A percentile compares a stretch with the other conserved stretches of the same genome.
Conservation (phyloP, 2,888 invertebrate species). For the Platynereis dumerilii region DNA sequence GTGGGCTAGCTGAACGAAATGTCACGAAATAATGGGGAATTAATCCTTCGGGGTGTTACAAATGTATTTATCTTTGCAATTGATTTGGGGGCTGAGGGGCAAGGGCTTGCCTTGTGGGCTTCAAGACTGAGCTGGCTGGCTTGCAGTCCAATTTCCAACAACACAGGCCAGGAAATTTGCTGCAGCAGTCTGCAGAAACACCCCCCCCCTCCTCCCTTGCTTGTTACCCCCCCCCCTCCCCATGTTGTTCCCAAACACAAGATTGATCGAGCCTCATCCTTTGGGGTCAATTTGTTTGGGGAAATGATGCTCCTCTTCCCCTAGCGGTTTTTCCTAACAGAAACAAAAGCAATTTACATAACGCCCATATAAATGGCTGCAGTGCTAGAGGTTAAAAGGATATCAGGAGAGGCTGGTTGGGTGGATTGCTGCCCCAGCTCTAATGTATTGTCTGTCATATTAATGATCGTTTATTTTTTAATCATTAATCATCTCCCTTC, state of each 20-base stretch:
- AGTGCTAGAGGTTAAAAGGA: constrained; percentile 16
- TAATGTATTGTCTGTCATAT: constrained; percentile 28
- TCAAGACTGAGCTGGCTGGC: not conserved
- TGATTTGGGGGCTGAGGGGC: not conserved
- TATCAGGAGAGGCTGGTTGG: not conserved
- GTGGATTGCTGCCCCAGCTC: constrained; percentile 4
- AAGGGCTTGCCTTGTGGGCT: not conserved
- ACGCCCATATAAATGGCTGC: constrained; percentile 23
- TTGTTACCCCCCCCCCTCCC: not conserved
- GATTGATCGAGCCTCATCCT: not conserved
- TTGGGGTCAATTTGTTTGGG: constrained; percentile 21
- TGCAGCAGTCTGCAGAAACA: not conserved
- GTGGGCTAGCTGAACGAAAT: not conserved
- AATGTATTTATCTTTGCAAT: constrained; percentile 11
- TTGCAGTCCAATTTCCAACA: not conserved
- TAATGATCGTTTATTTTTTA: constrained; percentile 23
- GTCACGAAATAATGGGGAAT: constrained; percentile 13
- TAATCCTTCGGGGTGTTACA: constrained; percentile 7
- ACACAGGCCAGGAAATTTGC: not conserved
- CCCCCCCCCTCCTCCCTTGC: not conserved
- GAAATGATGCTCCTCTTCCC: constrained; percentile 21
- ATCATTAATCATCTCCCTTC: constrained; percentile 11
- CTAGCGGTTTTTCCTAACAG: constrained; percentile 21
- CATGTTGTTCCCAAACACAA: not conserved
- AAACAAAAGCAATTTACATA: constrained; percentile 29